Evolutionary conservation across 2,113 vertebrate species (phyloP), one percentile per base, ranked within the genome.

Genomic region (Orientallactaga bullata): DNA sequence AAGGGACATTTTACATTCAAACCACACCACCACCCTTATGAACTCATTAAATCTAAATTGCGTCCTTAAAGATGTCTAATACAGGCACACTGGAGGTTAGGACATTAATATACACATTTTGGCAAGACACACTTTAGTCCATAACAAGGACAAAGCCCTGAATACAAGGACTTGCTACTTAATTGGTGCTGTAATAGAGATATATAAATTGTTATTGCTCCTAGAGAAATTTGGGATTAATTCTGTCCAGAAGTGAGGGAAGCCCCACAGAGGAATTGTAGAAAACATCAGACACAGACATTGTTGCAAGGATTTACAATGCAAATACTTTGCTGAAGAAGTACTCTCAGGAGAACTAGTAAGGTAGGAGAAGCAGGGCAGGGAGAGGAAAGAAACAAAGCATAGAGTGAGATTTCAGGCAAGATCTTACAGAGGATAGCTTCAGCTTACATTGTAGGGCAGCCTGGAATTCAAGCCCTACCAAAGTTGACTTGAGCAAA

Each of bases 191-290:
- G 0, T 30, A 47, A 42, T 80, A 77, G 12, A 92, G n/a, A 42
- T 18, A 78, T 39, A 85, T 88, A 47, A 94, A 89, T 16, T 69
- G 24, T 16, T n/a, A 15, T 28, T 58, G n/a, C 5, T 61, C 20
- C 83, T 39, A 88, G 32, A 88, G 24, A 63, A 84, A 37, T 92
- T 74, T 60, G 80, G 47, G 1, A 79, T 81, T 51, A 88, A 92
- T 92, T 95, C 69, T 90, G 23, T 42, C 37, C 78, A 11, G 17
- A 15, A 51, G 28, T 72, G 23, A 3, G 23, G 30, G 16, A 47
- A 61, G 12, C 9, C 35, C 69, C 71, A 73, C 28, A 55, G 55
- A 73, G 13, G 35, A 88, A 88, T 55, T 8, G 87, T 81, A 58
- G 35, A 85, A 84, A 80, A 71, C 7, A 68, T 61, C 51, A 61